phyloP scores from a whole-genome alignment of 2,797 vertebrate species.

The Galaxias olidus region DNA sequence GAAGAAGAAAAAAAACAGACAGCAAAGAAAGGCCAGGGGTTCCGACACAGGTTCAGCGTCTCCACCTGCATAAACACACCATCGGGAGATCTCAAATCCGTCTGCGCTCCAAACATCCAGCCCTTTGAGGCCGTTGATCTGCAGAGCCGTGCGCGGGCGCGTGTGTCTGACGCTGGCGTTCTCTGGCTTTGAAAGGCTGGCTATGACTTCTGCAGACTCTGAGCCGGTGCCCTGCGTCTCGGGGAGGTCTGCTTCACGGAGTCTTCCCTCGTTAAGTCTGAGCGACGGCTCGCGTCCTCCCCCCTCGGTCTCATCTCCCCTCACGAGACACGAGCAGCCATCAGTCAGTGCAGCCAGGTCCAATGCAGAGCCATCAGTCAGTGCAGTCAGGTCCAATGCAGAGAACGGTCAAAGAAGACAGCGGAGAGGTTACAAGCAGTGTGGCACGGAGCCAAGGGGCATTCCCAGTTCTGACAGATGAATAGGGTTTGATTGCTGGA shows the following conservation, averaged over 20 bases:
- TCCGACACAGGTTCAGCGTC: background rate
- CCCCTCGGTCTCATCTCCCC: conserved; percentile 23
- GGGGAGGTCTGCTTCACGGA: conserved; percentile 16
- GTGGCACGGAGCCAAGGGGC: background rate
- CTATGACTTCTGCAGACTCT: conserved; percentile 47
- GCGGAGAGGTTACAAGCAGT: background rate
- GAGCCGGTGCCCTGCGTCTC: conserved; percentile 17
- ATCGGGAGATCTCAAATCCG: background rate
- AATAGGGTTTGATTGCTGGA: conserved; percentile 10
- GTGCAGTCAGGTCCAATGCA: background rate
- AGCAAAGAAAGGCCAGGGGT: background rate
- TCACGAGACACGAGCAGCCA: conserved; percentile 29
- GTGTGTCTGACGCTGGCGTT: conserved; percentile 1
- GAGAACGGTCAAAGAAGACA: conserved; percentile 22
- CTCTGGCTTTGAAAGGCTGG: conserved; percentile 33
- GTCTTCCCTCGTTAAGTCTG: conserved; percentile 21
- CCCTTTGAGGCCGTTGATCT: conserved; percentile 3
- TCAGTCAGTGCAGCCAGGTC: conserved; percentile 29
- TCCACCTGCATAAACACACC: conserved; percentile 10
- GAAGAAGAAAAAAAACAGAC: background rate
- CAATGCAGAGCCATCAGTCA: conserved; percentile 31
- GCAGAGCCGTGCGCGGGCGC: background rate
- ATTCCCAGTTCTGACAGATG: conserved; percentile 9
- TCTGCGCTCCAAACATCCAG: conserved; percentile 20
- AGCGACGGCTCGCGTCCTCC: conserved; percentile 14